Evolutionary conservation across 2,113 vertebrate species (phyloP).

Genomic region (Amphiprion ocellaris): DNA sequence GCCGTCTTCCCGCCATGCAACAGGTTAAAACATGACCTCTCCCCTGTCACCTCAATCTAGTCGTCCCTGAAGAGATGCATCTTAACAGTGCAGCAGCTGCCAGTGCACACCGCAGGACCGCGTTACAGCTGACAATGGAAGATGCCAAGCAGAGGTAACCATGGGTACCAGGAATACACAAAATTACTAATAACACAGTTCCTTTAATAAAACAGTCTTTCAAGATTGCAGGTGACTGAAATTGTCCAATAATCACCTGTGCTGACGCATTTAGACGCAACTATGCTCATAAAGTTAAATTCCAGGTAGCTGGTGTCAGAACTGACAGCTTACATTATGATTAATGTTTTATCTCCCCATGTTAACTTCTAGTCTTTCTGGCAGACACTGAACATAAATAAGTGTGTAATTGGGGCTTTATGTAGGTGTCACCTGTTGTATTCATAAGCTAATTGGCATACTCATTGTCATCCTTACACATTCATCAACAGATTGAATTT

Average conservation of each 20-base stretch:
- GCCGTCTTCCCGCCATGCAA: slow-evolving; percentile 34
- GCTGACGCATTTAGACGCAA: not conserved
- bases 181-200: not conserved
- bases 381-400: slow-evolving; percentile 63
- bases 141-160: slow-evolving; percentile 10
- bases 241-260: not conserved
- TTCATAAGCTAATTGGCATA: slow-evolving; percentile 78
- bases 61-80: slow-evolving; percentile 50
- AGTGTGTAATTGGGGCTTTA: slow-evolving; percentile 78
- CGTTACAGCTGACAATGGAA: slow-evolving; percentile 9
- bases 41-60: slow-evolving; percentile 38
- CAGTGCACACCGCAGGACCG: slow-evolving; percentile 1
- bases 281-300: slow-evolving; percentile 5
- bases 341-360: slow-evolving; percentile 56
- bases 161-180: slow-evolving; percentile 17
- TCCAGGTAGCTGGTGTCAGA: slow-evolving; percentile 5
- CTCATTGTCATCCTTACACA: slow-evolving; percentile 74
- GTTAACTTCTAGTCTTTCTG: slow-evolving; percentile 54
- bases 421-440: slow-evolving; percentile 80
- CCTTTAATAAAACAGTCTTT: not conserved
- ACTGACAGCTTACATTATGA: slow-evolving; percentile 41
- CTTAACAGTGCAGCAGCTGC: slow-evolving; percentile 45
- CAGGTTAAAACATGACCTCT: slow-evolving; percentile 68
- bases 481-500: slow-evolving; percentile 71
- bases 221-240: not conserved